Evolutionary conservation across 2,888 invertebrate genomes (phyloP), one percentile per base, ranked within the genome.

Genomic region (Nomada flava): DNA sequence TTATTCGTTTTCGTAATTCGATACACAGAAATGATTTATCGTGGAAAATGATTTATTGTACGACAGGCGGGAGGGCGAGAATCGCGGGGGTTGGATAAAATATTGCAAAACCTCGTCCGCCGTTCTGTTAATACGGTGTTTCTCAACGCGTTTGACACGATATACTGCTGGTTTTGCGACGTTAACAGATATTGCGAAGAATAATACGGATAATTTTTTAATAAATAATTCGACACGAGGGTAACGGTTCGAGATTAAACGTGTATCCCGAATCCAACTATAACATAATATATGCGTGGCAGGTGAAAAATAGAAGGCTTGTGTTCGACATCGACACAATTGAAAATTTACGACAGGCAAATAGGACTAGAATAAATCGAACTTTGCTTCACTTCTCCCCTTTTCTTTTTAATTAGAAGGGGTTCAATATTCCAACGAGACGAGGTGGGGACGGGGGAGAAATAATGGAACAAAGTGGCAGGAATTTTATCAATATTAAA

Each of bases 1-100:
- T 79, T 79, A 79, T 81, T 74, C 73, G 73, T 70, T 78, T 62
- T 71, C 67, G 71, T 79, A 79, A 79, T 79, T 79, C 70, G 78
- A 77, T 70, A 65, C 77, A 47, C 52, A 59, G 64, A 53, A 70
- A 77, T 71, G 79, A 79, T 79, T 77, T 65, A 71, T 70, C 70
- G 26, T 20, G 52, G 70, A 20, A 64, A 79, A 78, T 71, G 79
- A 79, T 78, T 79, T 79, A 79, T 79, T 50, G 53, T 62, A 29
- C 57, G 26, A 26, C 65, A 18, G 9, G 4, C 52, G 1, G 52
- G 36, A 36, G 13, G 18, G 36, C 47, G 29, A 26, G 44, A 55
- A 63, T 47, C 50, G 36, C 36, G 55, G 7, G 23, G 20, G 20
- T 26, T 13, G 11, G 64, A 29, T 65, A 70, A 77, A 79, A 79